These are phyloP conservation scores for Chelonia mydas DNA, from an alignment of 2,797 vertebrate species.

Conservation along the genomic window DNA sequence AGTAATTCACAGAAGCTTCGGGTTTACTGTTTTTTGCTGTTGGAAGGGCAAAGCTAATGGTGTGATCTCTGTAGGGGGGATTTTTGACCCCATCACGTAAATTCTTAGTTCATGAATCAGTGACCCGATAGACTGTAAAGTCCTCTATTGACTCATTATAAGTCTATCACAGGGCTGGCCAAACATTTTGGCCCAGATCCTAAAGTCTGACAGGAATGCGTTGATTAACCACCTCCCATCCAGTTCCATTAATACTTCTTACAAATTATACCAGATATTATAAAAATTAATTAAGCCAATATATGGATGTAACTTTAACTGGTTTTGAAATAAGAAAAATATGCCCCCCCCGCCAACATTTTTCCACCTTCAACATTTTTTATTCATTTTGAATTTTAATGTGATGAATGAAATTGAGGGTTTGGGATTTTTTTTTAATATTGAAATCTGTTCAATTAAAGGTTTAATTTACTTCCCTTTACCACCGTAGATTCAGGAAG, in stretches of 20 bases:
- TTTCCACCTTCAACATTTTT: constrained; percentile 74
- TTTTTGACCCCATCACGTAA: constrained; percentile 63
- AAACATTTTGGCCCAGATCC: constrained; percentile 72
- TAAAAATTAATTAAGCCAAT: constrained; percentile 73
- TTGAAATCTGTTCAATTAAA: constrained; percentile 75
- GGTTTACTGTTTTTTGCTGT: constrained; percentile 38
- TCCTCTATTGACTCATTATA: constrained; percentile 68
- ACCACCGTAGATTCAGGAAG: constrained; percentile 61
- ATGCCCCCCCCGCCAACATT: constrained; percentile 68
- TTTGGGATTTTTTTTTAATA: constrained; percentile 57
- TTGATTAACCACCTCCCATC: constrained; percentile 70
- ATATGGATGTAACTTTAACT: constrained; percentile 68
- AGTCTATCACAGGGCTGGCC: constrained; percentile 72
- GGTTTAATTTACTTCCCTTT: constrained; percentile 73
- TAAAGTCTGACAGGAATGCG: constrained; percentile 72
- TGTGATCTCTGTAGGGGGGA: constrained; percentile 17
- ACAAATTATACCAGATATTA: constrained; percentile 72
- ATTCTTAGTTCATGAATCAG: constrained; percentile 58
- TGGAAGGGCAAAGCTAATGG: constrained; percentile 50
- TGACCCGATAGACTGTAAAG: constrained; percentile 60
- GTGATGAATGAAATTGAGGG: constrained; percentile 73
- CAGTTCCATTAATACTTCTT: constrained; percentile 72
- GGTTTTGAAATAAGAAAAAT: constrained; percentile 65
- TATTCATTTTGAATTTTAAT: constrained; percentile 74
- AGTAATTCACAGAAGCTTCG: constrained; percentile 55